These are phyloP conservation scores for Berghia stephanieae DNA, from an alignment of 1,140 invertebrate genomes.

Conservation along the genomic window DNA sequence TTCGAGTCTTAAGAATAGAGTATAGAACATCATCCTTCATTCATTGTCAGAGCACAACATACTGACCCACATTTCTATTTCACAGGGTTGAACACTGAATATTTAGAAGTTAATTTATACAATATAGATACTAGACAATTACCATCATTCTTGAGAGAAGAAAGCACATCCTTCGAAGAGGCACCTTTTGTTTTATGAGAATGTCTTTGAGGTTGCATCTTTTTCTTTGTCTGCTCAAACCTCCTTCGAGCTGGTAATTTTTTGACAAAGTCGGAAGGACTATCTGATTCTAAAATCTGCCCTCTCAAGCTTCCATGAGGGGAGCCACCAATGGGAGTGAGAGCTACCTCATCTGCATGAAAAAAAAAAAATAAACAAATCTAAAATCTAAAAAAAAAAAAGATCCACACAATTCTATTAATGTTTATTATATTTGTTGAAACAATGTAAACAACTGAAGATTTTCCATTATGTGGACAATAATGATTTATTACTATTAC, in stretches of 20 bases:
- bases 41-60: too few relatives aligned
- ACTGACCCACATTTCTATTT: too few relatives aligned
- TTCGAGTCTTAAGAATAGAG: too few relatives aligned
- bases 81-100: background rate
- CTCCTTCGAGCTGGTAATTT: conserved; percentile 27
- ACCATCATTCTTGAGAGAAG: conserved; percentile 14
- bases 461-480: too few relatives aligned
- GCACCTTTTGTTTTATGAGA: conserved; percentile 23
- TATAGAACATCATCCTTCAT: too few relatives aligned
- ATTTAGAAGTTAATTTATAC: conserved; percentile 18
- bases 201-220: conserved; percentile 13
- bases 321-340: conserved; percentile 54
- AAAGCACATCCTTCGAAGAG: background rate
- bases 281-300: conserved; percentile 53
- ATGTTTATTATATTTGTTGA: too few relatives aligned
- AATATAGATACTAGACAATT: background rate
- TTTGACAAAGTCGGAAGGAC: conserved; percentile 44
- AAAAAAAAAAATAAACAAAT: too few relatives aligned
- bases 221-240: conserved; percentile 22
- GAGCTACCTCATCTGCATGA: too few relatives aligned
- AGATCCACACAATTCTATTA: too few relatives aligned
- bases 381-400: too few relatives aligned
- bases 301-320: conserved; percentile 41
- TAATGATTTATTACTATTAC: too few relatives aligned
- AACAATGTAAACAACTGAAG: too few relatives aligned